phyloP scores from a whole-genome alignment of 2,797 vertebrate species.

The Acanthopagrus latus region DNA sequence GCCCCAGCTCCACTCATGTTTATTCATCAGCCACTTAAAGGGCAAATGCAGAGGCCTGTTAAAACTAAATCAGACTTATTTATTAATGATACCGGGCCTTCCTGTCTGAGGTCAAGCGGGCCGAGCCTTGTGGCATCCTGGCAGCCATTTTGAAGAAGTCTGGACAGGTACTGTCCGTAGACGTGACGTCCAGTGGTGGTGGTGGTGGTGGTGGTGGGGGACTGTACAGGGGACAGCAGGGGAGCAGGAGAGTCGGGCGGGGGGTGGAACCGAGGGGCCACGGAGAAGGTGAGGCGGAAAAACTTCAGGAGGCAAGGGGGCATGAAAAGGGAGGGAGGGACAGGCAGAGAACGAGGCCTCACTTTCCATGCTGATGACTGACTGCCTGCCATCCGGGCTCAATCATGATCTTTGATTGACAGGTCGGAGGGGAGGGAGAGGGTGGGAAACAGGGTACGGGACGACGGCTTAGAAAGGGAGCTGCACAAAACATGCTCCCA shows the following conservation, averaged over 20 bases:
- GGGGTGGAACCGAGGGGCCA: slow-evolving; percentile 18
- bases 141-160: slow-evolving; percentile 47
- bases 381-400: slow-evolving; percentile 79
- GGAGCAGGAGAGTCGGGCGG: not conserved
- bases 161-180: slow-evolving; percentile 23
- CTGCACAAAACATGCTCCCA: slow-evolving; percentile 76
- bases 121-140: slow-evolving; percentile 48
- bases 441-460: slow-evolving; percentile 81
- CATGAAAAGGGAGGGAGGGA: slow-evolving; percentile 69
- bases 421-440: slow-evolving; percentile 72
- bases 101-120: slow-evolving; percentile 42
- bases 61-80: slow-evolving; percentile 82
- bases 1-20: slow-evolving; percentile 83
- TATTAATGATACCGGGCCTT: slow-evolving; percentile 68
- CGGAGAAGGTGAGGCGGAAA: slow-evolving; percentile 58
- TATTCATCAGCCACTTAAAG: slow-evolving; percentile 87
- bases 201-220: slow-evolving; percentile 27
- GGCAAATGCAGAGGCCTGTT: slow-evolving; percentile 81
- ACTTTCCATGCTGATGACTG: slow-evolving; percentile 83
- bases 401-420: slow-evolving; percentile 86
- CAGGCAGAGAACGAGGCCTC: slow-evolving; percentile 71
- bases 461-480: slow-evolving; percentile 71
- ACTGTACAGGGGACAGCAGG: slow-evolving; percentile 42
- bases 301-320: slow-evolving; percentile 59
- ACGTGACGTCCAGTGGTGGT: slow-evolving; percentile 58